A percentile compares a stretch with the other conserved stretches of the same genome.
These are phyloP conservation scores for Oostethus manadensis DNA, from an alignment of 2,113 vertebrate species.

Conservation along the genomic window DNA sequence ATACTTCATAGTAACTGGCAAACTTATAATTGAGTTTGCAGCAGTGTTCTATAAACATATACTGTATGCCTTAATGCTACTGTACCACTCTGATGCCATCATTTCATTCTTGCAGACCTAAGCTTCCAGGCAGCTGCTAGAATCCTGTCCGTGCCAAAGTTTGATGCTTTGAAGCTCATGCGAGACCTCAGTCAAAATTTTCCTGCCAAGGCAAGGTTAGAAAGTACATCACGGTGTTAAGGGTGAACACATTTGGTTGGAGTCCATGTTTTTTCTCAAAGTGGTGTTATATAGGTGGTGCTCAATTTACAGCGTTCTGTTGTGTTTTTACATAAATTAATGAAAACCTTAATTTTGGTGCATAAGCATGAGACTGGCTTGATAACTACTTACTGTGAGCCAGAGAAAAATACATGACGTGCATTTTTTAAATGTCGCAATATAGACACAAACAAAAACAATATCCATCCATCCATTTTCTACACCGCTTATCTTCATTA, in stretches of 20 bases:
- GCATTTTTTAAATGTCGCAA: too few species aligned
- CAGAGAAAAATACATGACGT: too few species aligned
- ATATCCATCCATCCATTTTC: too few species aligned
- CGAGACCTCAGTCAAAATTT: constrained; percentile 93
- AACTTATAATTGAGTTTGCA: background rate
- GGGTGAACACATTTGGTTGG: constrained; percentile 8
- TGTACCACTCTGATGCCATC: constrained; percentile 12
- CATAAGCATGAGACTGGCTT: too few species aligned
- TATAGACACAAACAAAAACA: too few species aligned
- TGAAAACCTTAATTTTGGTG: too few species aligned
- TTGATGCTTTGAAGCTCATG: constrained; percentile 88
- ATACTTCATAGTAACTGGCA: background rate
- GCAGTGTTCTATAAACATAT: background rate
- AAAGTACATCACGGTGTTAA: constrained; percentile 1
- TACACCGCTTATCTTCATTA: too few species aligned
- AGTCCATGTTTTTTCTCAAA: constrained; percentile 4
- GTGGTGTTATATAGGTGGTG: background rate
- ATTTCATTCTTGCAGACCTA: constrained; percentile 73
- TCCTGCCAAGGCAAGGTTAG: constrained; percentile 90
- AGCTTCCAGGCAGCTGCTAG: constrained; percentile 91
- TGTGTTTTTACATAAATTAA: too few species aligned
- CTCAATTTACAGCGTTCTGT: too few species aligned
- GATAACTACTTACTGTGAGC: too few species aligned
- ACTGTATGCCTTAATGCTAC: background rate
- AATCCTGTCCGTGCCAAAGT: constrained; percentile 81